Evolutionary conservation across 2,888 invertebrate genomes (phyloP), one percentile per base, ranked within the genome.

Genomic region (Slavum lentiscoides): DNA sequence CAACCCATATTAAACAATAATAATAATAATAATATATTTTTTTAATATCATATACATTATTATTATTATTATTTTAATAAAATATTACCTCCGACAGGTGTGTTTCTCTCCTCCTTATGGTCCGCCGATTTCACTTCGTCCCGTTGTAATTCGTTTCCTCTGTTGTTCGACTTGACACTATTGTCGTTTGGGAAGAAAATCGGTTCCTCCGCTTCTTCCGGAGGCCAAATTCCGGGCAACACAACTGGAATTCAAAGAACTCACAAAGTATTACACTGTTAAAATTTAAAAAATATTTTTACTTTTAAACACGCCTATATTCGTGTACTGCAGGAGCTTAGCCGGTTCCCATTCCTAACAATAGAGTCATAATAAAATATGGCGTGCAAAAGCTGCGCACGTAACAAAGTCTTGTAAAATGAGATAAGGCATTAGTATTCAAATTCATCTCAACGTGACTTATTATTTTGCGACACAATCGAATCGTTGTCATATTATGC

Each of bases 161-260:
- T 69, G 62, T 70, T 77, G 17, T 75, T 76, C 30, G 72, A 80
- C 80, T 80, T 80, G n/a, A 80, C 80, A 53, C 80, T 80, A 66
- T 80, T 80, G 64, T 80, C 80, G 55, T 80, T 72, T 19, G 70
- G 70, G 15, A 80, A 72, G 39, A 64, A 62, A 64, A 80, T 62
- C 39, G 80, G 80, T 43, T 80, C 77, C 55, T 80, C 80, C 55
- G 80, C 80, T 72, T 72, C 80, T 23, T 80, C 80, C 19, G 55
- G 39, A 21, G 80, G 80, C 80, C 70, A 72, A 23, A 39, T 30
- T 53, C 80, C 80, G 30, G 70, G 80, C 55, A 80, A 17, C 43
- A 72, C 70, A 6, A 80, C 80, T 80, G 39, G 19, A 72, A 69
- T 8, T 39, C n/a, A 62, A 59, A 68, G 17, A 68, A 66, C 21